Conservation (phyloP, 2,113 vertebrate genomes). For the Petromus typicus region DNA sequence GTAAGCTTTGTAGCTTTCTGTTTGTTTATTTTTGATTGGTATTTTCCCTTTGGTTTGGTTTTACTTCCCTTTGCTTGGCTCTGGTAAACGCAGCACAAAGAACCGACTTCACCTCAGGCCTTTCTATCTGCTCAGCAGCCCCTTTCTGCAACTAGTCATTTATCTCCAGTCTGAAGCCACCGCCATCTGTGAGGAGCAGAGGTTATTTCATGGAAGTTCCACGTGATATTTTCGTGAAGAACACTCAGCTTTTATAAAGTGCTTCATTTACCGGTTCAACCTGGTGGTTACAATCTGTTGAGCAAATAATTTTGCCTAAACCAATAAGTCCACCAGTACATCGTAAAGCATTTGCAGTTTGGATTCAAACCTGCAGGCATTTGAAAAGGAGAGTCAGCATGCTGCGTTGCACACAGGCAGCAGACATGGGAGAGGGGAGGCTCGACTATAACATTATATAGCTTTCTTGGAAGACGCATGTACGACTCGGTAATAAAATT, state of each 20-base stretch:
- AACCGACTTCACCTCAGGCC: neutral
- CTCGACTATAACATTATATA: neutral
- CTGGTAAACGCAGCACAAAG: neutral
- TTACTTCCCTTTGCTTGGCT: neutral
- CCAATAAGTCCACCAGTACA: neutral
- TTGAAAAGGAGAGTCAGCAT: neutral
- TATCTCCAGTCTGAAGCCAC: neutral
- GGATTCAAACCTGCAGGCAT: neutral
- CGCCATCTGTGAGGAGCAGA: neutral
- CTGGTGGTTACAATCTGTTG: neutral
- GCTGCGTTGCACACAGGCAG: neutral
- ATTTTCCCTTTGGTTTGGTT: neutral
- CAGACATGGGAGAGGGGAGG: neutral
- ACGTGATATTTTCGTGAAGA: neutral
- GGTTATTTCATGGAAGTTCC: neutral
- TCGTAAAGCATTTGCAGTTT: neutral
- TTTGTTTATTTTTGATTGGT: neutral
- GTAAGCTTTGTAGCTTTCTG: neutral
- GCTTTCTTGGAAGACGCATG: neutral
- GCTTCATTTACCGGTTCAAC: neutral
- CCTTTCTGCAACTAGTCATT: too few relatives aligned
- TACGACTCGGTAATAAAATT: neutral
- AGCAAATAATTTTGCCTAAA: conserved; percentile 19
- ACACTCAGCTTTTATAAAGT: neutral
- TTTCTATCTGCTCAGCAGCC: accelerated